These are phyloP conservation scores for Lasioglossum malachurum DNA, from an alignment of 2,888 invertebrate genomes.

Conservation along the genomic window DNA sequence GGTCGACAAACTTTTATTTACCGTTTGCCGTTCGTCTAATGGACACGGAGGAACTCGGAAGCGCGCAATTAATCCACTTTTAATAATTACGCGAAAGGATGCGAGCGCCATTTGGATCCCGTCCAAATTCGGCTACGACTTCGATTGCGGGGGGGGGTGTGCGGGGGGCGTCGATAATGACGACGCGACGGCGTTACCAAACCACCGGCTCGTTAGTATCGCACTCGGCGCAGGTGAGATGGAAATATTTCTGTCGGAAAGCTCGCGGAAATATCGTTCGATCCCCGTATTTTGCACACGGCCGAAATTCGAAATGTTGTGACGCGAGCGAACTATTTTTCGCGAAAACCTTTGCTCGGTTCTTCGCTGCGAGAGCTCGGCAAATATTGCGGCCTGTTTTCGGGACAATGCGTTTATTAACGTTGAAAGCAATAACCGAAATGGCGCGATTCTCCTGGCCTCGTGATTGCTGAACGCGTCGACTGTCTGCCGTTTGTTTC, in stretches of 20 bases:
- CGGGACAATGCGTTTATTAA: not conserved
- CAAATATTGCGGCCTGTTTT: not conserved
- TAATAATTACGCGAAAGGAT: slow-evolving; percentile 50
- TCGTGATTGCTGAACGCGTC: not conserved
- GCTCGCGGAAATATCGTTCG: not conserved
- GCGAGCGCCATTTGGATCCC: slow-evolving; percentile 39
- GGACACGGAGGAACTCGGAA: not conserved
- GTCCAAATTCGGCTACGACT: slow-evolving; percentile 41
- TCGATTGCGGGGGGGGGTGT: slow-evolving; percentile 11
- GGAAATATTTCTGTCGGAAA: not conserved
- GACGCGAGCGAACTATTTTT: not conserved
- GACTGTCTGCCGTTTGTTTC: not conserved
- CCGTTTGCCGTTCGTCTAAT: slow-evolving; percentile 1
- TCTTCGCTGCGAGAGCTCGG: not conserved
- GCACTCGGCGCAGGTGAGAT: not conserved
- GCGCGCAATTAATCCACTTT: slow-evolving; percentile 43
- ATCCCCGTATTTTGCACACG: not conserved
- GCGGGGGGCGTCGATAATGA: slow-evolving; percentile 45
- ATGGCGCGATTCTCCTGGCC: not conserved
- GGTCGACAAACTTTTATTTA: not conserved
- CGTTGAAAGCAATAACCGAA: not conserved
- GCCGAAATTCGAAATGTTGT: not conserved
- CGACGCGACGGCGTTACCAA: slow-evolving; percentile 45
- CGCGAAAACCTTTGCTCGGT: not conserved
- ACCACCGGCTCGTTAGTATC: slow-evolving; percentile 22